These are phyloP conservation scores for Drosophila antonietae DNA, from an alignment of 2,888 invertebrate species.

Conservation along the genomic window DNA sequence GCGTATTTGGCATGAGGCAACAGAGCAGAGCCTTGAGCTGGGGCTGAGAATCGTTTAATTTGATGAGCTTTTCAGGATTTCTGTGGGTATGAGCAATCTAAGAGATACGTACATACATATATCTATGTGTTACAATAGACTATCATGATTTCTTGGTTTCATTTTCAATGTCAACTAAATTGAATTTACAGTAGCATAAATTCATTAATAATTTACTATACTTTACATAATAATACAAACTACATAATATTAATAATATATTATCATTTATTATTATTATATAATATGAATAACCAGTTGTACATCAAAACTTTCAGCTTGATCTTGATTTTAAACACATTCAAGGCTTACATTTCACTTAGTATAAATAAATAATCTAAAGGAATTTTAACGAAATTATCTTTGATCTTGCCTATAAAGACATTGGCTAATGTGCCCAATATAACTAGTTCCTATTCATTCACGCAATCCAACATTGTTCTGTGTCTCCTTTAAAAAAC, in stretches of 20 bases:
- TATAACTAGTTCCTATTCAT: conserved; percentile 52
- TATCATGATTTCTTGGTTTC: neutral
- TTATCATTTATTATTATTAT: too few relatives aligned
- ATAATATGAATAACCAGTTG: too few relatives aligned
- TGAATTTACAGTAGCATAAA: neutral
- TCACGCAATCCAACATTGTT: conserved; percentile 50
- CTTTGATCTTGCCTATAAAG: conserved; percentile 39
- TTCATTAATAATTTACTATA: too few relatives aligned
- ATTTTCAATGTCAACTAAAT: neutral
- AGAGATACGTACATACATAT: neutral
- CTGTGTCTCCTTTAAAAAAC: too few relatives aligned
- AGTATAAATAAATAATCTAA: conserved; percentile 59
- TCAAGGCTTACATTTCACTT: neutral
- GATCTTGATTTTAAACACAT: neutral
- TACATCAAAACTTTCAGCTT: too few relatives aligned
- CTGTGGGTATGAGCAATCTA: neutral
- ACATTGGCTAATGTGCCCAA: conserved; percentile 45
- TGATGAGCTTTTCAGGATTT: conserved; percentile 53
- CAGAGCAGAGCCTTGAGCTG: conserved; percentile 11
- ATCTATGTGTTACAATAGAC: neutral
- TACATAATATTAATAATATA: too few relatives aligned
- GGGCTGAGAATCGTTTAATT: conserved; percentile 62
- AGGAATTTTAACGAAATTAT: conserved; percentile 27
- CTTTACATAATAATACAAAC: too few relatives aligned
- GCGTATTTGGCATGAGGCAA: conserved; percentile 62